Conservation (phyloP, 1,140 invertebrate species). For the Oedothorax gibbosus region DNA sequence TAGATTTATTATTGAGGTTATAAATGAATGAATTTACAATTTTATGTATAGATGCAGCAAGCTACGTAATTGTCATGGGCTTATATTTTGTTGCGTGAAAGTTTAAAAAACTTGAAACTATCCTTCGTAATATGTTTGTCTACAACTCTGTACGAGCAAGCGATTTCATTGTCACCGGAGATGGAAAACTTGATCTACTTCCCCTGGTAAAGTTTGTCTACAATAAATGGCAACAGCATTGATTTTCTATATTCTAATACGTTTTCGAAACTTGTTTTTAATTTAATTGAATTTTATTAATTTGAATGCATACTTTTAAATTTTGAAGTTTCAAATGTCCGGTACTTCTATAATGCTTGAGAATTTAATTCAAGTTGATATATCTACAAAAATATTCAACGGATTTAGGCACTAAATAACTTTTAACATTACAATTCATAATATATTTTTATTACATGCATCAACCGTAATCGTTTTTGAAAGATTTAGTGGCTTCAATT, state of each 20-base stretch:
- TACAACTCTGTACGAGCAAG: conserved; percentile 34
- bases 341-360: conserved; percentile 3
- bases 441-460: no score
- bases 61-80: conserved; percentile 41
- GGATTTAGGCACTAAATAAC: no score
- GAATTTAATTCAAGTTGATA: no score
- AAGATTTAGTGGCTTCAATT: conserved; percentile 47
- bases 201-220: conserved; percentile 42
- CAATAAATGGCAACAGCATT: conserved; percentile 49
- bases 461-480: conserved; percentile 12
- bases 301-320: not conserved
- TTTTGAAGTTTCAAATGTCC: conserved; percentile 7
- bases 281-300: conserved; percentile 7
- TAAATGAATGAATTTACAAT: conserved; percentile 28
- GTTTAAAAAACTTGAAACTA: conserved; percentile 50
- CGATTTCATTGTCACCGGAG: conserved; percentile 38
- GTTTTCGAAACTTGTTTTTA: conserved; percentile 32
- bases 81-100: conserved; percentile 32
- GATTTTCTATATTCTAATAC: conserved; percentile 25
- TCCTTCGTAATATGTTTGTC: conserved; percentile 20
- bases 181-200: conserved; percentile 25
- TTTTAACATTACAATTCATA: no score
- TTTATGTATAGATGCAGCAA: conserved; percentile 20
- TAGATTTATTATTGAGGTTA: not conserved
- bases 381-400: no score